Percentiles rank a stretch among this genome's conserved stretches.
Conservation (phyloP, 2,113 vertebrate species). For the Lepus americanus region DNA sequence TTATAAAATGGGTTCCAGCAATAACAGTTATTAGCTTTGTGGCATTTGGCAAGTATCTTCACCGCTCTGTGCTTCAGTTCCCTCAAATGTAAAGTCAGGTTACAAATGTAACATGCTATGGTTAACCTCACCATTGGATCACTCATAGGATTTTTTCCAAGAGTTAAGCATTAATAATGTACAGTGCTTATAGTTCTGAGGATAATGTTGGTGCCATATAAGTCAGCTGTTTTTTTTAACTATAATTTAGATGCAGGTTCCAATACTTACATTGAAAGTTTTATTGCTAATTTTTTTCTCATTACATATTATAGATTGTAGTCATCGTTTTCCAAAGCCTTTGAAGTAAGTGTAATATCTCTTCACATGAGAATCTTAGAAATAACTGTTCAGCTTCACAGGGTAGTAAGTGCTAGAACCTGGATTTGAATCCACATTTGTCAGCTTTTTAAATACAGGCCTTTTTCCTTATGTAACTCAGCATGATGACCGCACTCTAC, state of each 20-base stretch:
- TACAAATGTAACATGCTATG: not conserved
- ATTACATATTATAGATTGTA: slow-evolving; percentile 3
- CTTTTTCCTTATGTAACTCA: not conserved
- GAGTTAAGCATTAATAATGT: not conserved
- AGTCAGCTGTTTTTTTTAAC: slow-evolving; percentile 15
- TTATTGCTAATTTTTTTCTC: slow-evolving; percentile 14
- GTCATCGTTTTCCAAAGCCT: not conserved
- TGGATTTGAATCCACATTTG: not conserved
- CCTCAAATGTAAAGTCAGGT: not conserved
- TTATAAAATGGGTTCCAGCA: not conserved
- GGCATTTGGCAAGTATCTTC: not conserved
- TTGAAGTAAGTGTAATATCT: not conserved
- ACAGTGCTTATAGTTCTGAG: not conserved
- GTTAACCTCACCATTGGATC: not conserved
- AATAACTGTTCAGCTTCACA: slow-evolving; percentile 2
- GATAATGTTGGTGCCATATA: not conserved
- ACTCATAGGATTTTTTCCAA: not conserved
- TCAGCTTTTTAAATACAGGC: not conserved
- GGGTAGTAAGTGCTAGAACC: not conserved
- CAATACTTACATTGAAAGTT: not conserved
- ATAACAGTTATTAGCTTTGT: not conserved
- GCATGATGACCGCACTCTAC: not conserved
- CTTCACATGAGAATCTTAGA: not conserved
- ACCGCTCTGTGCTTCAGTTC: not conserved
- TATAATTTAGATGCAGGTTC: not conserved